Evolutionary conservation across 2,113 vertebrate genomes (phyloP).

Genomic region (Coptodon rendalli): DNA sequence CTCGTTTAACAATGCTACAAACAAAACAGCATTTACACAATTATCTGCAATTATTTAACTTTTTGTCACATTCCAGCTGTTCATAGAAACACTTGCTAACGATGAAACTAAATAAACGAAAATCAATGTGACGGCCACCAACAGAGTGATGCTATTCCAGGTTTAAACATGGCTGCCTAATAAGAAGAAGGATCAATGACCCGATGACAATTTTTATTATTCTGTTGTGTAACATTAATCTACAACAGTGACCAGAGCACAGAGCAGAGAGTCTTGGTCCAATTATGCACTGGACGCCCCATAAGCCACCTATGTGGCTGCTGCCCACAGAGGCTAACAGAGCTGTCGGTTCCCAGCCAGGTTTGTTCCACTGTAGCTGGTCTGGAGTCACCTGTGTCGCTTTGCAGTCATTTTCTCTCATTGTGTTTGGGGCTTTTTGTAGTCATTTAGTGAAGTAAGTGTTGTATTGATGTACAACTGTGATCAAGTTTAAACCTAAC

Average conservation of each 20-base stretch:
- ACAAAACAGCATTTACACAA: neutral
- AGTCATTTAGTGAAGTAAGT: neutral
- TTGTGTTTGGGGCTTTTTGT: neutral
- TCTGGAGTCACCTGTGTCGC: neutral
- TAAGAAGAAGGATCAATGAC: neutral
- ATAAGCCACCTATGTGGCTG: neutral
- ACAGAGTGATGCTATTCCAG: neutral
- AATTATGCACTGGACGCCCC: neutral
- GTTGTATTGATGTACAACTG: neutral
- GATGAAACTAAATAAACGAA: neutral
- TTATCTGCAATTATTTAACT: neutral
- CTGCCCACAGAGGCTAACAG: neutral
- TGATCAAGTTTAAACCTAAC: neutral
- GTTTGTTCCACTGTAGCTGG: neutral
- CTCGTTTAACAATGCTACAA: neutral
- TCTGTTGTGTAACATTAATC: neutral
- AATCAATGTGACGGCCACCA: neutral
- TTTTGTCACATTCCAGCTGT: neutral
- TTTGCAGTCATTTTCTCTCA: neutral
- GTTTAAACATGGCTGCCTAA: neutral
- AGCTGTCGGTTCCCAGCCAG: neutral
- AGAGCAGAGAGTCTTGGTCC: neutral
- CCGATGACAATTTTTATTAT: neutral
- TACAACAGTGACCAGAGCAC: neutral
- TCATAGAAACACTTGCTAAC: accelerated